phyloP scores from a whole-genome alignment of 2,888 invertebrate species.

The Ceratothoa steindachneri region DNA sequence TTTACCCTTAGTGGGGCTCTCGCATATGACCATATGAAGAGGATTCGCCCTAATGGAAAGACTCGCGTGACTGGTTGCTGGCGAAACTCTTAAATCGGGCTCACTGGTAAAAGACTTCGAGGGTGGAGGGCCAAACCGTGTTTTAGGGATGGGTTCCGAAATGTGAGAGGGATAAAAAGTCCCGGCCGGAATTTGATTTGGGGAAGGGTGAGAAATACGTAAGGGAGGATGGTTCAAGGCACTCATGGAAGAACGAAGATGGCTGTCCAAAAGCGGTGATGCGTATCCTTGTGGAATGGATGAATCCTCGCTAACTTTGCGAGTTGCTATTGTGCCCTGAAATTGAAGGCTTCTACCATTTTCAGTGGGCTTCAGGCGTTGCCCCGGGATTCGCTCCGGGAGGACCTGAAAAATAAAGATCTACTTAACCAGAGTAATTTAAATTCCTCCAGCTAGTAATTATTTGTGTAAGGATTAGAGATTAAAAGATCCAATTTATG shows the following conservation, averaged over 20 bases:
- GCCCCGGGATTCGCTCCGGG: slow-evolving; percentile 65
- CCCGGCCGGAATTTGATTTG: neutral
- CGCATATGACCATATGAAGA: slow-evolving; percentile 49
- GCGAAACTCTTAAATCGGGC: slow-evolving; percentile 36
- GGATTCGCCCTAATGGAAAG: neutral
- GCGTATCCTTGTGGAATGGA: neutral
- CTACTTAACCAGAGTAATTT: neutral
- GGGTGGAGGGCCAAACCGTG: neutral
- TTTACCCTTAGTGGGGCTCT: slow-evolving; percentile 57
- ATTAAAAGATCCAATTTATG: neutral
- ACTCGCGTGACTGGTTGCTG: slow-evolving; percentile 7
- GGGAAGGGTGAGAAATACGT: no score
- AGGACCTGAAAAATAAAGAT: slow-evolving; percentile 59
- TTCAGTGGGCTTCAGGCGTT: slow-evolving; percentile 67
- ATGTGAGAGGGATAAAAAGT: neutral
- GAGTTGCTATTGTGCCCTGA: slow-evolving; percentile 75
- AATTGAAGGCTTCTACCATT: slow-evolving; percentile 77
- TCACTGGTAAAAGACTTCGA: slow-evolving; percentile 38
- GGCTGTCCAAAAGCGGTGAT: neutral
- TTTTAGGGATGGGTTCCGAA: neutral
- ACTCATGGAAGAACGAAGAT: slow-evolving; percentile 12
- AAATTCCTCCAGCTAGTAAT: neutral
- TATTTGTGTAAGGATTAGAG: no score
- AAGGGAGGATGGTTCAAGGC: slow-evolving; percentile 18
- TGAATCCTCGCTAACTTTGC: slow-evolving; percentile 58